Base-by-base conservation (phyloP, 2,113 vertebrate species). In the Seriola rivoliana region DNA sequence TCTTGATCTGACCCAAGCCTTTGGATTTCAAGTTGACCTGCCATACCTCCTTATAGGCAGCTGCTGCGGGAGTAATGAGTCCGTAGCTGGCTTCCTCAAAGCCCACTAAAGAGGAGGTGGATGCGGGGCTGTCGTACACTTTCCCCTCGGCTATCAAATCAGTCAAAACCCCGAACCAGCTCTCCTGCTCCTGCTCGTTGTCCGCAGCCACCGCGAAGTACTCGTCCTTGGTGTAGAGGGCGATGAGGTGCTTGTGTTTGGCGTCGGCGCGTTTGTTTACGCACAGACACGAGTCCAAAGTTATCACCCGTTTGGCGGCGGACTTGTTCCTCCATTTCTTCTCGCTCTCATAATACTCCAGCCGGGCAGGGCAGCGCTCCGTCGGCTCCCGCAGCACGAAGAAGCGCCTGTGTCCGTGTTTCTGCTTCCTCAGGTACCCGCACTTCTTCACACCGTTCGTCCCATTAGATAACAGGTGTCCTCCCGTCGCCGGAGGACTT, bases 171-270 rank as follows among this genome's bases (percentile, higher is more conserved):
- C 78, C 82, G 91, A 95, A 98, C 98, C 98, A 99, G 90, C 95
- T 96, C 77, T 99, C 97, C 93, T 98, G 97, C 89, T 99, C 98
- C 87, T 96, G 96, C 93, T 99, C 97, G 89, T 93, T 97, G 84
- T 99, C 98, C 1, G 98, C 98, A 1, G 97, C 98, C 94, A 99
- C 96, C 0, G 98, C 98, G 72, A 99, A 98, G 92, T 98, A 99
- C 93, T 99, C 98, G 94, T 98, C 98, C 95, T 96, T 97, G 92
- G 98, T 99, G 95, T 99, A 99, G 89, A 99, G 97, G 93, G 98
- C 98, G 92, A 99, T 95, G 67, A 99, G 97, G 95, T 98, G 97
- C 95, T 97, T 97, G 96, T 99, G 97, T 86, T 98, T 99, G 92
- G 98, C 97, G 93, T 99, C 98, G 13, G 97, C 98, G 19, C 98